Conservation (phyloP, 1,140 invertebrate genomes). For the Drosophila sulfurigaster region DNA sequence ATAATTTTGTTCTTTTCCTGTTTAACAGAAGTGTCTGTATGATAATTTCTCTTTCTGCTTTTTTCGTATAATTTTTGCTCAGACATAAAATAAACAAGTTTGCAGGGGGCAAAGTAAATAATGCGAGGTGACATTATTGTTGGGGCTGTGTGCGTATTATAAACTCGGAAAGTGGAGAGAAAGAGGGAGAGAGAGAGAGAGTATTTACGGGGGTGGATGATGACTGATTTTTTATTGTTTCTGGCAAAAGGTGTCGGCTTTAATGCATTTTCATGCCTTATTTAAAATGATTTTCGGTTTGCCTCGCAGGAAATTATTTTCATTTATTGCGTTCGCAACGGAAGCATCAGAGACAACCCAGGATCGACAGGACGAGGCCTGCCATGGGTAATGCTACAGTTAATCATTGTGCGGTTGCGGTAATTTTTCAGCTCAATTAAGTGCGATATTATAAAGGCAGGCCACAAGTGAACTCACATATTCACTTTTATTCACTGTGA, state of each 20-base stretch:
- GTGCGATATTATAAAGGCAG: slow-evolving; percentile 23
- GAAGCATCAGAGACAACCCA: slow-evolving; percentile 23
- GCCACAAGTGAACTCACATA: background rate
- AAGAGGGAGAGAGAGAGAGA: too few species aligned
- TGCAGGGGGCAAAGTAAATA: slow-evolving; percentile 60
- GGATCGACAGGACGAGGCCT: slow-evolving; percentile 2
- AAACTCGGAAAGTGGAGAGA: background rate
- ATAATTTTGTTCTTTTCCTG: background rate
- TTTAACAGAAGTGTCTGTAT: slow-evolving; percentile 1
- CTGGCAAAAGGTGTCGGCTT: slow-evolving; percentile 56
- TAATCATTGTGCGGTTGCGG: slow-evolving; percentile 39
- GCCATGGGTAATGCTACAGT: slow-evolving; percentile 33
- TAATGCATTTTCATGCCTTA: slow-evolving; percentile 80
- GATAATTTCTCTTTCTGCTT: slow-evolving; percentile 11
- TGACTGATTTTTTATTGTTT: slow-evolving; percentile 22
- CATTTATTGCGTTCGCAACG: slow-evolving; percentile 60
- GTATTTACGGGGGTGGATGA: too few species aligned
- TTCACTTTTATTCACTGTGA: background rate
- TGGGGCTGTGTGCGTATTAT: slow-evolving; percentile 10
- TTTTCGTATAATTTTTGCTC: slow-evolving; percentile 30
- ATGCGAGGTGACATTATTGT: slow-evolving; percentile 46
- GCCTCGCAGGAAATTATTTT: slow-evolving; percentile 70
- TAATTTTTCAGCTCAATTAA: slow-evolving; percentile 44
- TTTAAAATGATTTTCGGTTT: slow-evolving; percentile 78
- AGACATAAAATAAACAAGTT: slow-evolving; percentile 59